Evolutionary conservation across 2,113 vertebrate species (phyloP), one percentile per base, ranked within the genome.

Genomic region (Cheirogaleus medius): DNA sequence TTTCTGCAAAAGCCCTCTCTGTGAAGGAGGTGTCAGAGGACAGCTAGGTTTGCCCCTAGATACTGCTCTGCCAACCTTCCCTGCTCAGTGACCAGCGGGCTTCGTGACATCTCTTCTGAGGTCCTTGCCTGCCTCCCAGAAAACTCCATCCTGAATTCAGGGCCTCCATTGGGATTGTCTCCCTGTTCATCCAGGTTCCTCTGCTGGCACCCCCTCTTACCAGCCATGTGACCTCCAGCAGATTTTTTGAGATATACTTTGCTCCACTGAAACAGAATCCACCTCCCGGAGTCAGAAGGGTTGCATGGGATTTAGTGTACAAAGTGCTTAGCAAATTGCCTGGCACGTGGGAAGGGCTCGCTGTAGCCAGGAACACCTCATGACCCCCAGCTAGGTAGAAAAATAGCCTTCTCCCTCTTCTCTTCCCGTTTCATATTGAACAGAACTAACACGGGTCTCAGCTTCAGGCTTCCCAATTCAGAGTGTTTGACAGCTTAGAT

Each of bases 371-470:
- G 49, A 23, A 29, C 23, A 47, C 3, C 21, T n/a, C 13, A 5
- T 0, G 2, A 49, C 42, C 27, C 32, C 42, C 56, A 23, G 39
- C 6, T 15, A 23, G 23, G 13, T 0, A 9, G 60, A 18, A 58
- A 85, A 37, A 5, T 17, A 44, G 20, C 8, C 39, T 8, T n/a
- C 25, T 23, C 14, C 54, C 23, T 47, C n/a, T 56, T 87, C 4
- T 20, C 39, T 56, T 44, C 21, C 17, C 27, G 81, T 52, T 52
- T 84, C 69, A 17, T 15, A 25, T 3, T 20, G 56, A 73, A 82
- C n/a, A 32, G 88, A 74, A 89, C 44, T 20, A 34, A 58, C 20
- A 29, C 4, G 1, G 21, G 13, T 34, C 29, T 76, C 37, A 11
- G 5, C 13, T 14, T 10, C 37, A 42, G 13, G 32, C n/a, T 76